Evolutionary conservation across 2,113 vertebrate genomes (phyloP), one percentile per base, ranked within the genome.

Genomic region (Phrynocephalus versicolor): DNA sequence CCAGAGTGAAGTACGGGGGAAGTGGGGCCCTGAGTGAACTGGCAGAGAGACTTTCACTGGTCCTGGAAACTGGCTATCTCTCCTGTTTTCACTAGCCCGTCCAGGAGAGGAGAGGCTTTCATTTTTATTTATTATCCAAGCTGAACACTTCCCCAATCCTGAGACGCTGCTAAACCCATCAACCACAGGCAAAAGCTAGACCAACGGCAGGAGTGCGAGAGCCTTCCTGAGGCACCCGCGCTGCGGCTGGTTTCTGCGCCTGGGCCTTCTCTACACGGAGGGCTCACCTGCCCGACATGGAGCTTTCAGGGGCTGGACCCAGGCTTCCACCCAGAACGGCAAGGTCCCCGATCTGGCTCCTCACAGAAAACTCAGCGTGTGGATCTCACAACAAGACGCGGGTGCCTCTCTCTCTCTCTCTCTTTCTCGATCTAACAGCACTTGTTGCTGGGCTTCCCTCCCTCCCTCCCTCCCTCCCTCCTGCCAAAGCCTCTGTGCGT

Each of bases 401-500:
- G 85, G 91, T 39, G 30, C 19, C 69, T 4, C 92, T n/a, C n/a
- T n/a, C n/a, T n/a, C n/a, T n/a, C n/a, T n/a, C n/a, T n/a, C n/a
- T n/a, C n/a, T n/a, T n/a, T n/a, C n/a, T n/a, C n/a, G n/a, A n/a
- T n/a, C n/a, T 85, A 33, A 23, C 78, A 88, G 88, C 90, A 89
- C 92, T 93, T 90, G 91, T 88, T 92, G 93, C 85, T 90, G 85
- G 88, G 84, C 94, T 89, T 79, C n/a, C 0, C 94, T 83, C 88
- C 89, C 89, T 92, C 71, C 30, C 13, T n/a, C 74, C 55, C 19
- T 78, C 18, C 57, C n/a, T 51, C 12, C 79, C 87, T 87, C 80
- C 94, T 96, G 96, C 96, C 97, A 96, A 92, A 51, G 89, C 95
- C 92, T 94, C 95, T 96, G 89, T 97, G 94, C 95, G 94, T 95